Conservation (phyloP, 2,797 vertebrate species). For the Sebastes steindachneri region DNA sequence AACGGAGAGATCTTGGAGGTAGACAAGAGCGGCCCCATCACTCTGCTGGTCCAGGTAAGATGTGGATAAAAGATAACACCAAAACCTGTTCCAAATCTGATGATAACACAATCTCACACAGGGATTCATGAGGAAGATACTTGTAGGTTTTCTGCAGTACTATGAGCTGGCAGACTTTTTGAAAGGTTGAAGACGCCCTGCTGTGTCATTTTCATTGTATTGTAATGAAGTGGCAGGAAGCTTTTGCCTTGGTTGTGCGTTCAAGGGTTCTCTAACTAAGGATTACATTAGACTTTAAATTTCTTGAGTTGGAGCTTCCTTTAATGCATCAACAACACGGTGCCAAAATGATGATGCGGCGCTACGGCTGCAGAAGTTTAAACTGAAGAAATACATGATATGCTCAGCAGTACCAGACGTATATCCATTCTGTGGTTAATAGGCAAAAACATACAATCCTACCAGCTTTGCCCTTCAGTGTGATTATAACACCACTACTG, state of each 20-base stretch:
- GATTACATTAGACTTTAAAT: neutral
- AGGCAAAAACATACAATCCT: neutral
- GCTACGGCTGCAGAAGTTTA: neutral
- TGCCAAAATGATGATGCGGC: neutral
- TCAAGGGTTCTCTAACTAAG: neutral
- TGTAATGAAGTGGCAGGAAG: neutral
- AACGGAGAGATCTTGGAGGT: constrained; percentile 99
- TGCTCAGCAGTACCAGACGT: neutral
- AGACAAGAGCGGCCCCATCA: constrained; percentile 97
- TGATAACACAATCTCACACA: neutral
- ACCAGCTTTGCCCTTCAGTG: neutral
- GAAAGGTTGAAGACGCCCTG: neutral
- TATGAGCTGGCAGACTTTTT: neutral
- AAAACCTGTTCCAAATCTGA: neutral
- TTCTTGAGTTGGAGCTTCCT: neutral
- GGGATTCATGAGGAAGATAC: neutral
- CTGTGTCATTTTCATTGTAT: neutral
- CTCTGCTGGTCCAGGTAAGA: constrained; percentile 95
- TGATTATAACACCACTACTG: neutral
- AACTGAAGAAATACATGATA: neutral
- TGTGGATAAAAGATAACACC: neutral
- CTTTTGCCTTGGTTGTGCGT: neutral
- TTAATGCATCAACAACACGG: neutral
- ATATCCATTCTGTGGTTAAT: neutral
- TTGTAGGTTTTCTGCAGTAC: neutral